Base-by-base conservation (phyloP, 1,140 invertebrate species). In the Platorchestia sp. region DNA sequence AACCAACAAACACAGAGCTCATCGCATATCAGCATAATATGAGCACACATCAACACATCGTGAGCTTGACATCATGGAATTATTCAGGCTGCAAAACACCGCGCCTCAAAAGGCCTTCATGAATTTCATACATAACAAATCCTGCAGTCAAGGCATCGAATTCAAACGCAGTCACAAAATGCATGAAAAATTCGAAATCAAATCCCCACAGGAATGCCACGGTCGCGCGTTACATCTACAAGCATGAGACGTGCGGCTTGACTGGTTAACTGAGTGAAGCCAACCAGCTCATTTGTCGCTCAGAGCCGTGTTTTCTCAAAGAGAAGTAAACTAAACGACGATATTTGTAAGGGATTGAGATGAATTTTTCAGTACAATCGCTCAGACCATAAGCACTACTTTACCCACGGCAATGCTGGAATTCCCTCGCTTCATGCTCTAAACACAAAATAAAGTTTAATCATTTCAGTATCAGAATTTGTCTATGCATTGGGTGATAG, bases 101-200 rank as follows among this genome's bases (percentile, higher is more conserved):
- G 87, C 87, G 14, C 7, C 87, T 41, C 87, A 89, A 42, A 42
- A 44, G n/a, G 42, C 43, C 41, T 89, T 89, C 87, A 89, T 89
- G 43, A 89, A 89, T 89, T 89, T 89, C n/a, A 89, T 89, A 44
- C 87, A 89, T 89, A 89, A 41, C 41, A 89, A 89, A 89, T 89
- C 36, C 41, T 41, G 43, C 5, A 27, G 41, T 42, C 87, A 89
- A 0, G 42, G 41, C 41, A 89, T 89, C 87, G 43, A 41, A 89
- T 89, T 42, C 87, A 41, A 89, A 22, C 41, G 10, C 14, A 89
- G 87, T 42, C 43, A 19, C 59, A 75, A 75, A 75, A 75, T 27
- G 27, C 59, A 36, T 19, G 59, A 75, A 75, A 75, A 75, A 75
- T 3, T 10, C 36, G 27, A 36, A 75, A 75, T 75, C 59, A 27